Evolutionary conservation across 2,797 vertebrate genomes (phyloP).

Genomic region (Carapus acus): DNA sequence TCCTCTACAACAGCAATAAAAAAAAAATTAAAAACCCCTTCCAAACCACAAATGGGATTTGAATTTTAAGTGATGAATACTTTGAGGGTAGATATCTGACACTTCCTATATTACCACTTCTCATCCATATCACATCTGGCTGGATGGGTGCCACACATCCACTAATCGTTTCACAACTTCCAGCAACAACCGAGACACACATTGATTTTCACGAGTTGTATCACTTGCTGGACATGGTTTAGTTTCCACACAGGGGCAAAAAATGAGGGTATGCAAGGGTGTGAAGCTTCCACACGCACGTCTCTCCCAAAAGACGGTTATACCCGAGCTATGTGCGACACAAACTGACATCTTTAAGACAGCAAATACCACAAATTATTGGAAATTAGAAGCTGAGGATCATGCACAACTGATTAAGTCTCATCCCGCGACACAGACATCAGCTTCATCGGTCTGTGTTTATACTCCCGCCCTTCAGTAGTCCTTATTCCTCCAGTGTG

Average conservation of each 20-base stretch:
- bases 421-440: neutral
- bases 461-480: neutral
- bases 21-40: neutral
- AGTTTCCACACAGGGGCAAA: too few species aligned
- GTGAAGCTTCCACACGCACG: too few species aligned
- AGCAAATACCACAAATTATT: neutral
- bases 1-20: neutral
- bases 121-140: too few species aligned
- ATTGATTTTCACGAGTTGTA: too few species aligned
- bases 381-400: neutral
- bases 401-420: neutral
- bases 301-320: neutral
- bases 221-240: too few species aligned
- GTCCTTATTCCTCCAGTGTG: neutral
- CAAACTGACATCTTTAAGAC: neutral
- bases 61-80: too few species aligned
- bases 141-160: too few species aligned
- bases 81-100: neutral
- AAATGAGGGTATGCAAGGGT: too few species aligned
- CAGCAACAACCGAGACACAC: too few species aligned
- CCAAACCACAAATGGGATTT: neutral
- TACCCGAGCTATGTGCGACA: neutral
- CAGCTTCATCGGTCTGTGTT: neutral
- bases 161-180: too few species aligned
- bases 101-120: too few species aligned